A percentile compares a stretch with the other conserved stretches of the same genome.
These are phyloP conservation scores for Macropodus opercularis DNA, from an alignment of 2,797 vertebrate species.

Conservation along the genomic window DNA sequence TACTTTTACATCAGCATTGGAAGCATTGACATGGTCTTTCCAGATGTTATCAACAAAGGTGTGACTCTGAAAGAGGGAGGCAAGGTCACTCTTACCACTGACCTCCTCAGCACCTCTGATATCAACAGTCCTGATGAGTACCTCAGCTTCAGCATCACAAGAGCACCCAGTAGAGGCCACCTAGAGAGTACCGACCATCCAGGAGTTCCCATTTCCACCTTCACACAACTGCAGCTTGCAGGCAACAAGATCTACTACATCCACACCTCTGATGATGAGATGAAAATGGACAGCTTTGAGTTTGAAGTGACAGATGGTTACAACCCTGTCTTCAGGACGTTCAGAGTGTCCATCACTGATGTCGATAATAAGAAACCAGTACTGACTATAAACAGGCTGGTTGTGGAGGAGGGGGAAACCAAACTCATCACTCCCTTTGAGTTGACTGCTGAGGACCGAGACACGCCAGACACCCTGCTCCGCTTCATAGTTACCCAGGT, in stretches of 20 bases:
- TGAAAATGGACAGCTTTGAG: conserved; percentile 91
- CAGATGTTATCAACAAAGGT: conserved; percentile 89
- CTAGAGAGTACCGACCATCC: conserved; percentile 86
- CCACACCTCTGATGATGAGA: conserved; percentile 86
- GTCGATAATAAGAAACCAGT: conserved; percentile 91
- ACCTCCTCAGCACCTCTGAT: conserved; percentile 88
- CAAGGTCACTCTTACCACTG: conserved; percentile 86
- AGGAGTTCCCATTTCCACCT: conserved; percentile 85
- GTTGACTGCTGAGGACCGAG: conserved; percentile 86
- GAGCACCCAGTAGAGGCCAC: conserved; percentile 84
- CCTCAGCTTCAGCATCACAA: conserved; percentile 85
- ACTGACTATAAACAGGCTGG: conserved; percentile 82
- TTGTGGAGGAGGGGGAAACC: conserved; percentile 83
- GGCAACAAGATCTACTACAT: conserved; percentile 91
- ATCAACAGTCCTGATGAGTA: conserved; percentile 88
- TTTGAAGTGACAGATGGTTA: conserved; percentile 89
- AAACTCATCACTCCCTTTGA: conserved; percentile 90
- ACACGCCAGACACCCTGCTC: conserved; percentile 84
- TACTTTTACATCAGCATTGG: conserved; percentile 89
- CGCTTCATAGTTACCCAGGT: conserved; percentile 86
- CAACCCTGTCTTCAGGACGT: conserved; percentile 85
- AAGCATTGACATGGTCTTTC: conserved; percentile 85
- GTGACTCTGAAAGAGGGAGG: conserved; percentile 88
- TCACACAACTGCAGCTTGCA: conserved; percentile 87
- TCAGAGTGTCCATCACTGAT: conserved; percentile 88